Evolutionary conservation across 2,113 vertebrate species (phyloP), one percentile per base, ranked within the genome.

Genomic region (Corvus hawaiiensis): DNA sequence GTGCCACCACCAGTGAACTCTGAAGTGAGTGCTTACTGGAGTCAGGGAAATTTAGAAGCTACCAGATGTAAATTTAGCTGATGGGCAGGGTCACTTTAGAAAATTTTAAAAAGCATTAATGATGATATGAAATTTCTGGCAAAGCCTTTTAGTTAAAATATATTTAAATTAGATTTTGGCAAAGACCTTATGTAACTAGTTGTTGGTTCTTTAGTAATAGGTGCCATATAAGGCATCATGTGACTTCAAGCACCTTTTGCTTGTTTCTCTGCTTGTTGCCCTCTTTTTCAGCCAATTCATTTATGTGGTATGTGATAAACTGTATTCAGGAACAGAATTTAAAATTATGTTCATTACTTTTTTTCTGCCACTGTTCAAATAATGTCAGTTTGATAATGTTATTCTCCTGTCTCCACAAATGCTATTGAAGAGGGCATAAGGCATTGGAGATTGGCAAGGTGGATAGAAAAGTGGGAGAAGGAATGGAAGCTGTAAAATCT

Each of bases 121-220:
- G 13, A 13, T 79, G 2, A 26, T n/a, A 55, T 59, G 13, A 74
- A 59, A 43, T 10, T 11, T 63, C 39, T 79, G 35, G 11, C 13
- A 90, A 79, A 72, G 4, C 5, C 23, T 64, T 76, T 63, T 54
- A 43, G 10, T 23, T 44, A 41, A 78, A 84, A 63, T 71, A 10
- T 15, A 17, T 69, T 17, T 74, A 54, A 41, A 67, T 28, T 81
- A 7, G 35, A 58, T 86, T 84, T 77, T 62, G 64, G 9, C 48
- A 30, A 55, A 39, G 18, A 39, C 8, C 32, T 46, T 0, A 0
- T 51, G 21, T 55, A 49, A 37, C 16, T 66, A 16, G 3, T 5
- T 67, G 11, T 23, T 9, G 15, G 3, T 0, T 39, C 37, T 69
- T 84, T 22, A 46, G 11, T 71, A 71, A 37, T 30, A 59, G 33